A percentile compares a stretch with the other conserved stretches of the same genome.
Conservation (phyloP, 2,888 invertebrate genomes). For the Lepas anatifera region DNA sequence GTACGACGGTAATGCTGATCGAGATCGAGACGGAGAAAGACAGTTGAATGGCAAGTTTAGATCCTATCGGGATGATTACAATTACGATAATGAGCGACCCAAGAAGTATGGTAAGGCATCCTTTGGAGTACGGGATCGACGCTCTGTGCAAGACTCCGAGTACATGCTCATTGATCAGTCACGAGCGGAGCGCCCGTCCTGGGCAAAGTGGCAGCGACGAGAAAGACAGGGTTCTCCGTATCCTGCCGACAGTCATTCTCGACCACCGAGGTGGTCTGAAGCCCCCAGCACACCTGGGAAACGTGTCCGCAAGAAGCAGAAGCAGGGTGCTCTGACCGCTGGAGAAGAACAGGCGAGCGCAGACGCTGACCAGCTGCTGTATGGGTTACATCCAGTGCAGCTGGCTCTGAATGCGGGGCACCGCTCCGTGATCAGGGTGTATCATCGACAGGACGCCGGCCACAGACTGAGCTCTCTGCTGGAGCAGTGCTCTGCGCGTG, state of each 20-base stretch:
- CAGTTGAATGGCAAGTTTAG: no score
- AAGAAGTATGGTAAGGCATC: background rate
- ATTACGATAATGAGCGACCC: background rate
- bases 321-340: background rate
- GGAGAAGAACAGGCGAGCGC: background rate
- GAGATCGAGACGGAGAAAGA: no score
- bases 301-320: background rate
- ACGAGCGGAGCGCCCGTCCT: no score
- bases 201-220: no score
- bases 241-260: no score
- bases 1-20: background rate
- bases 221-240: no score
- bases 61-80: background rate
- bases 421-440: constrained; percentile 15
- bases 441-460: constrained; percentile 17
- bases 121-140: no score
- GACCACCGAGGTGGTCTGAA: no score
- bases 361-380: background rate
- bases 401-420: constrained; percentile 17
- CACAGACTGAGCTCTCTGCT: constrained; percentile 17
- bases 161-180: no score
- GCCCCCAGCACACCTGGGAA: no score
- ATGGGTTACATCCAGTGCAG: constrained; percentile 20
- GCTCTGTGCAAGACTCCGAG: no score
- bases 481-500: background rate